These are phyloP conservation scores for Theonella swinhoei DNA, from an alignment of 37 sponge, comb jelly and placozoan genomes.

Conservation along the genomic window DNA sequence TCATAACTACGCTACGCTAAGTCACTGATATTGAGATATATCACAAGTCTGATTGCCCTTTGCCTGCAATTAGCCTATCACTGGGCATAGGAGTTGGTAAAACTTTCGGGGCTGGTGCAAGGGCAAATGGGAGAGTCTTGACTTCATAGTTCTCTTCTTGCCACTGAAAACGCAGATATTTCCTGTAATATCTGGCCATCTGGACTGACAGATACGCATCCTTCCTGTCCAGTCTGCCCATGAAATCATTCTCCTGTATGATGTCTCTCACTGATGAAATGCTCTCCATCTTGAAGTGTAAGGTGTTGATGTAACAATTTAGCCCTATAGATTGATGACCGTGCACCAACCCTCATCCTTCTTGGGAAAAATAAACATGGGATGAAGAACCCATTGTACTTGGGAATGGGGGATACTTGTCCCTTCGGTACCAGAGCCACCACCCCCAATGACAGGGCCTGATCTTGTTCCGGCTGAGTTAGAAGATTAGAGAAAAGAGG, in stretches of 20 bases:
- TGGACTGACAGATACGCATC: slow-evolving; percentile 34
- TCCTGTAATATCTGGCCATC: not conserved
- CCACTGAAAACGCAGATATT: not conserved
- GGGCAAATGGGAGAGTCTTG: slow-evolving; percentile 51
- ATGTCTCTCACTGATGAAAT: slow-evolving; percentile 16
- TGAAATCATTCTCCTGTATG: not conserved
- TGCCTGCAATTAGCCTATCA: no score
- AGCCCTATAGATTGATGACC: slow-evolving; percentile 5
- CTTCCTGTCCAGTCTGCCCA: slow-evolving; percentile 31
- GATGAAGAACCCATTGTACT: slow-evolving; percentile 10
- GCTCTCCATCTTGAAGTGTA: slow-evolving; percentile 44
- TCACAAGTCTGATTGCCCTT: no score
- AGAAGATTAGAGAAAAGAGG: no score
- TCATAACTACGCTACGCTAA: no score
- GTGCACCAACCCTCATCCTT: slow-evolving; percentile 17
- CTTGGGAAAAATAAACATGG: slow-evolving; percentile 42
- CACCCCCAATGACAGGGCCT: no score
- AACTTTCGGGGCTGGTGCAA: slow-evolving; percentile 16
- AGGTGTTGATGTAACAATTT: not conserved
- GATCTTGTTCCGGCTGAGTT: no score
- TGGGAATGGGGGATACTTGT: not conserved
- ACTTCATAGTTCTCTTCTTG: not conserved
- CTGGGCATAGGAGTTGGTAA: no score
- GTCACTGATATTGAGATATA: no score
- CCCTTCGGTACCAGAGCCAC: not conserved